Conservation (phyloP, 1,140 invertebrate species). For the Zaprionus africanus region DNA sequence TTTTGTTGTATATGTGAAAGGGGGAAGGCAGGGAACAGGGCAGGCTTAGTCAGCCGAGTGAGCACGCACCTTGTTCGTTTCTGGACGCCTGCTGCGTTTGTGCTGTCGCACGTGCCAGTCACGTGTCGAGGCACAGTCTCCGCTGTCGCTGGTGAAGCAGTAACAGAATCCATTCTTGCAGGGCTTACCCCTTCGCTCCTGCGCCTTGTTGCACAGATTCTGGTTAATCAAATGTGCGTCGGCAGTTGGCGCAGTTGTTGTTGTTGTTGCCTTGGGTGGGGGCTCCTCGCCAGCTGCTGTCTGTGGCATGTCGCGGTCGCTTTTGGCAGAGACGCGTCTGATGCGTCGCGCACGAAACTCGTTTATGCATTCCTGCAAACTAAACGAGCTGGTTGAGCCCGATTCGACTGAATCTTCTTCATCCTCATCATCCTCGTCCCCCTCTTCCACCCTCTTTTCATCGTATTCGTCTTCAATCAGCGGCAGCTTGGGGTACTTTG, state of each 20-base stretch:
- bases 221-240: conserved; percentile 78
- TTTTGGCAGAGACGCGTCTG: conserved; percentile 67
- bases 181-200: conserved; percentile 76
- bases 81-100: conserved; percentile 67
- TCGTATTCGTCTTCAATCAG: conserved; percentile 13
- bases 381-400: conserved; percentile 74
- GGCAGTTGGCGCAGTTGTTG: conserved; percentile 10
- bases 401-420: conserved; percentile 65
- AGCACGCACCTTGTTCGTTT: conserved; percentile 57
- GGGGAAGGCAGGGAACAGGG: background rate
- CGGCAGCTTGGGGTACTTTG: conserved; percentile 50
- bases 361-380: conserved; percentile 80
- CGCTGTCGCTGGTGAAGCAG: conserved; percentile 83
- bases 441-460: conserved; percentile 27
- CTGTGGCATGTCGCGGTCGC: conserved; percentile 53
- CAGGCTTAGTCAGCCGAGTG: background rate
- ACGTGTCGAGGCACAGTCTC: conserved; percentile 73
- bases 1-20: background rate
- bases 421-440: conserved; percentile 58
- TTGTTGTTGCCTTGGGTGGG: background rate
- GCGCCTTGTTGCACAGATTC: conserved; percentile 75
- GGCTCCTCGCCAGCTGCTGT: conserved; percentile 2
- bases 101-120: conserved; percentile 68
- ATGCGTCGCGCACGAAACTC: conserved; percentile 76
- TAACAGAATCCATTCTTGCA: conserved; percentile 82